Base-by-base conservation (phyloP, 2,888 invertebrate genomes). In the Crioceris asparagi region DNA sequence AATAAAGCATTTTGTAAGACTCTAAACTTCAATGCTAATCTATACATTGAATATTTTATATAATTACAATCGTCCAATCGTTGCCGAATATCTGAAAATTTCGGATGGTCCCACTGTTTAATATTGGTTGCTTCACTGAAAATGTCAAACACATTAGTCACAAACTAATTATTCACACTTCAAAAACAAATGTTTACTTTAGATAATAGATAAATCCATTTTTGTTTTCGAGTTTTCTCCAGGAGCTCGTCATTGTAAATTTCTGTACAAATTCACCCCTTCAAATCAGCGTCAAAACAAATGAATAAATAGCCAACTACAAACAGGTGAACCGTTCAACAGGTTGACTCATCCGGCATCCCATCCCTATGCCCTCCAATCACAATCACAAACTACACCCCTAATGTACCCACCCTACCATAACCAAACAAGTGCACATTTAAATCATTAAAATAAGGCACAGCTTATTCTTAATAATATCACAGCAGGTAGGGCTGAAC, bases 41-140 rank as follows among this genome's bases (percentile, higher is more conserved):
- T 71, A 56, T 87, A 86, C 2, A 77, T 76, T 44, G 78, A 75
- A 63, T 83, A 85, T 56, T 79, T 79, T 41, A 86, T 78, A 32
- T 69, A 71, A 54, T 81, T 77, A 51, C 74, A 78, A 39, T 75
- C 75, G 46, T 75, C 70, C 17, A 81, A 59, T 26, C 66, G 64
- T 45, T 70, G 67, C 54, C 72, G 64, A 11, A 77, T 69, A 47
- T 70, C 70, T 23, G 61, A 55, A 63, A 75, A 79, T 43, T 71
- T 68, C 14, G 75, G 77, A 56, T 77, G 75, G 50, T 75, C 71
- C 67, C 71, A 72, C 49, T 71, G 69, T 47, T 70, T 67, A 36
- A 62, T 59, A 30, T 69, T 68, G 11, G 66, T 67, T 4, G 52
- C 50, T 52, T 72, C 69, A 47, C 77, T 77, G 54, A 47, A 67